Evolutionary conservation across 2,888 invertebrate genomes (phyloP).

Genomic region (Digitonthophagus gazella): DNA sequence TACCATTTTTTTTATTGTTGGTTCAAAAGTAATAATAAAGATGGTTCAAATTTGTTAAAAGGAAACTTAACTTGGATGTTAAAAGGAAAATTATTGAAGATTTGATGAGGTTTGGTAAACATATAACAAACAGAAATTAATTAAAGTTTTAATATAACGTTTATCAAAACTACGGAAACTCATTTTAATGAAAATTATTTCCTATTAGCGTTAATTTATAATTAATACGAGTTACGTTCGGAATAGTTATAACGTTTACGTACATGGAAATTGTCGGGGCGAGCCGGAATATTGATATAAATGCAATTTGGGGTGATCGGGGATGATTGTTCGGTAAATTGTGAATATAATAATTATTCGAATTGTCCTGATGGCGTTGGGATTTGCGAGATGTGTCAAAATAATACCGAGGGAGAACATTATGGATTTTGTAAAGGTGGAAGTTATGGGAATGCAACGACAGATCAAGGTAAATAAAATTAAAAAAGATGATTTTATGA

Average conservation of each 20-base stretch:
- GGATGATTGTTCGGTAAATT: constrained; percentile 83
- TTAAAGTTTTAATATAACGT: not conserved
- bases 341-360: constrained; percentile 92
- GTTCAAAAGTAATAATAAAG: too few relatives aligned
- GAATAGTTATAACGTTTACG: constrained; percentile 81
- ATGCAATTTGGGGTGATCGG: constrained; percentile 92
- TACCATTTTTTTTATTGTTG: not conserved
- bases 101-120: too few relatives aligned
- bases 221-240: constrained; percentile 76
- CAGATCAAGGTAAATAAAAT: constrained; percentile 56
- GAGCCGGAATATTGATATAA: constrained; percentile 80
- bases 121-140: too few relatives aligned
- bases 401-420: constrained; percentile 84
- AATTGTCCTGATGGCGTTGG: constrained; percentile 77
- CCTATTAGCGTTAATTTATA: too few relatives aligned
- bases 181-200: too few relatives aligned
- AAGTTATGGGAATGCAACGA: constrained; percentile 87
- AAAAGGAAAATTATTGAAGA: too few relatives aligned
- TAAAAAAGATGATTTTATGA: too few relatives aligned
- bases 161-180: not conserved
- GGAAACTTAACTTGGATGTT: too few relatives aligned
- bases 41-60: too few relatives aligned
- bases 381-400: constrained; percentile 84
- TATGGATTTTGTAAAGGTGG: constrained; percentile 85
- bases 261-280: constrained; percentile 81